These are phyloP conservation scores for Paraplagusia blochii DNA, from an alignment of 2,113 vertebrate species.

Conservation along the genomic window DNA sequence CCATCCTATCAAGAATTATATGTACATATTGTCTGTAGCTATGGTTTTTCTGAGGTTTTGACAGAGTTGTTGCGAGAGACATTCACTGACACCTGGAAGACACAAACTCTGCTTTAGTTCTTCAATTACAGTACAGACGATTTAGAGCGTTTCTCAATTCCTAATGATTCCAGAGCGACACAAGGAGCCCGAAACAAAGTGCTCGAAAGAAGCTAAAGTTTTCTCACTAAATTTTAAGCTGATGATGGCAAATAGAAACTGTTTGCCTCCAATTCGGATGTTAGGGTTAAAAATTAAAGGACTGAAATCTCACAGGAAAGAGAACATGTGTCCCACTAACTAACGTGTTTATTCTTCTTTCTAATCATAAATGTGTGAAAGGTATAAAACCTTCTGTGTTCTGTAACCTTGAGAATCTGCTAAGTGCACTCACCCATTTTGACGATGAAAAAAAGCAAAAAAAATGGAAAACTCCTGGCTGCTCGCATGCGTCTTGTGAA, in stretches of 20 bases:
- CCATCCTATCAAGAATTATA: conserved; percentile 6
- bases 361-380: neutral
- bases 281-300: too few species aligned
- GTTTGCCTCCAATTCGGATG: too few species aligned
- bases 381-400: neutral
- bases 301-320: too few species aligned
- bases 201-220: too few species aligned
- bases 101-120: too few species aligned
- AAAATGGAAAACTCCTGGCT: neutral
- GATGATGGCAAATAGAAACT: too few species aligned
- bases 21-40: neutral
- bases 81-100: neutral
- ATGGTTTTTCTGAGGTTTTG: conserved; percentile 1
- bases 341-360: neutral
- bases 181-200: too few species aligned
- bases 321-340: too few species aligned
- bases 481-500: conserved; percentile 15
- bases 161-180: neutral
- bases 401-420: neutral
- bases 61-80: conserved; percentile 6
- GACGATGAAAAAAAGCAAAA: neutral
- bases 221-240: too few species aligned
- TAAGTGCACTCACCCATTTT: conserved; percentile 28
- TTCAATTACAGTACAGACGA: neutral
- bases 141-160: too few species aligned